Evolutionary conservation across 2,888 invertebrate genomes (phyloP).

Genomic region (Drosophila acutilabella): DNA sequence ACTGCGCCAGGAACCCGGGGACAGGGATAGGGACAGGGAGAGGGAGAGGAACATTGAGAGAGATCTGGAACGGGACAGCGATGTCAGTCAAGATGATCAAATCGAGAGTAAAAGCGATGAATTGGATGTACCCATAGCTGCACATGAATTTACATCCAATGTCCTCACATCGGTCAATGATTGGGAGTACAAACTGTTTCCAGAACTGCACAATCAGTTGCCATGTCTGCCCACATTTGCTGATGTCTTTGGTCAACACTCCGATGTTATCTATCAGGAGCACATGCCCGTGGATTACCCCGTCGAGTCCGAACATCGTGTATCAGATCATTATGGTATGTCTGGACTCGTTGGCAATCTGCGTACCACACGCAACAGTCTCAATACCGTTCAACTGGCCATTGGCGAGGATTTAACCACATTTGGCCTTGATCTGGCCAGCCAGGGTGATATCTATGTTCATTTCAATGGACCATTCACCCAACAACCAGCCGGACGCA

Average conservation of each 20-base stretch:
- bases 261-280: conserved; percentile 35
- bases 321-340: conserved; percentile 52
- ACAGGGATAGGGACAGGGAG: conserved; percentile 9
- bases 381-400: conserved; percentile 31
- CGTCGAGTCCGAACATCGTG: background rate
- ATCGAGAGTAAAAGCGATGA: conserved; percentile 35
- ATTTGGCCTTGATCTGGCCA: conserved; percentile 61
- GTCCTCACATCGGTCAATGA: conserved; percentile 7
- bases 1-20: conserved; percentile 30
- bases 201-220: conserved; percentile 55
- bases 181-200: conserved; percentile 60
- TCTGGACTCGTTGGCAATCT: conserved; percentile 39
- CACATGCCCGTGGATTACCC: background rate
- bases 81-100: conserved; percentile 36
- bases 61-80: conserved; percentile 21
- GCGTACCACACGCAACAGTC: conserved; percentile 23
- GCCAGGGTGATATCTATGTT: conserved; percentile 68
- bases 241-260: conserved; percentile 62
- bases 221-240: conserved; percentile 56
- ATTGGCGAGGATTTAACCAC: conserved; percentile 65
- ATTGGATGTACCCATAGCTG: conserved; percentile 3
- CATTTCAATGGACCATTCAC: conserved; percentile 72
- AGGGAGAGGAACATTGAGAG: too few relatives aligned
- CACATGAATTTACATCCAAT: background rate
- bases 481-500: conserved; percentile 50